phyloP scores from a whole-genome alignment of 2,113 vertebrate species.

The Lucifuga dentata region DNA sequence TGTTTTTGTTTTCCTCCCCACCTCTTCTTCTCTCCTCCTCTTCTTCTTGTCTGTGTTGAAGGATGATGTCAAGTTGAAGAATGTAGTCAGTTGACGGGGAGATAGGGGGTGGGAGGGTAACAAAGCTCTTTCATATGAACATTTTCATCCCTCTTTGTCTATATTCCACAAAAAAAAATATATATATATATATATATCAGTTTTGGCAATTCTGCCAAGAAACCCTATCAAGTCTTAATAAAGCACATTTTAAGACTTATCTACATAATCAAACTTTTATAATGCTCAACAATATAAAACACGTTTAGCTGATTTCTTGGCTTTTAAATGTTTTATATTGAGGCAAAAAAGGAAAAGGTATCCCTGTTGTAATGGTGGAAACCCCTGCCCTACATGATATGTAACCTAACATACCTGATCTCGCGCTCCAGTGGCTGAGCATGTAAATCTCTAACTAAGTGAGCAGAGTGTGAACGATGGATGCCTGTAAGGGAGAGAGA shows the following conservation, averaged over 20 bases:
- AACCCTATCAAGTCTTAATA: conserved; percentile 26
- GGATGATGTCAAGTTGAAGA: conserved; percentile 75
- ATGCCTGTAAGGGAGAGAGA: conserved; percentile 20
- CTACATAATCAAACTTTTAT: conserved; percentile 61
- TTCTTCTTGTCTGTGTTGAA: conserved; percentile 57
- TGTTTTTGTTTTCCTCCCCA: conserved; percentile 28
- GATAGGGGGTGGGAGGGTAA: conserved; percentile 58
- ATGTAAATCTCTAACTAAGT: conserved; percentile 48
- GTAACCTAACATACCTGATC: conserved; percentile 47
- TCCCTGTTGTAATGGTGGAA: conserved; percentile 39
- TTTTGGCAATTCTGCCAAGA: conserved; percentile 26
- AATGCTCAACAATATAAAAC: conserved; percentile 15
- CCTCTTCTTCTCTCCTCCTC: conserved; percentile 16
- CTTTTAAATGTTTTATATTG: conserved; percentile 28
- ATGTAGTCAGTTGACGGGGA: conserved; percentile 67
- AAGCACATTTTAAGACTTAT: conserved; percentile 15
- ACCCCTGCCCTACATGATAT: conserved; percentile 46
- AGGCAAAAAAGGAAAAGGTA: conserved; percentile 19
- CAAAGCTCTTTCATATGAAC: conserved; percentile 61
- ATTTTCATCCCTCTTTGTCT: conserved; percentile 55
- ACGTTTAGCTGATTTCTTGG: conserved; percentile 34
- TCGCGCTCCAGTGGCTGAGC: conserved; percentile 42
- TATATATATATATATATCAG: conserved; percentile 13
- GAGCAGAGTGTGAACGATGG: conserved; percentile 52
- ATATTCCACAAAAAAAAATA: conserved; percentile 43